Evolutionary conservation across 2,888 invertebrate species (phyloP).

Genomic region (Lampropteryx suffumata): DNA sequence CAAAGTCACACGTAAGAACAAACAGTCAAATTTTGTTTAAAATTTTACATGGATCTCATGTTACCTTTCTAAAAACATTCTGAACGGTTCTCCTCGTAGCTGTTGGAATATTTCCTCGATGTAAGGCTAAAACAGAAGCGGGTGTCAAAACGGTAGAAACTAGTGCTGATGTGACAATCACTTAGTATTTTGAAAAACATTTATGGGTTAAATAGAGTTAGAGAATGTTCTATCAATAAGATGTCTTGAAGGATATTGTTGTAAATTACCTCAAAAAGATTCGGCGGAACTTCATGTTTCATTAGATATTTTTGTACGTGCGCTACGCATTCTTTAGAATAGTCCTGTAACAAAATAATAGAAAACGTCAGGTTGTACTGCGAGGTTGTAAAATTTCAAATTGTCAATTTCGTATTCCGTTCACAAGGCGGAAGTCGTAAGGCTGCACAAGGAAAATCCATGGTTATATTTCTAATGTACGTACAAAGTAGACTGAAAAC

Average conservation of each 20-base stretch:
- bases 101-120: slow-evolving; percentile 99
- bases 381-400: slow-evolving; percentile 18
- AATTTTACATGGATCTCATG: neutral
- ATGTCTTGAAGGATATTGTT: neutral
- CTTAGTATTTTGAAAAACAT: neutral
- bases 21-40: neutral
- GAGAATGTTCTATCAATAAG: neutral
- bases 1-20: slow-evolving; percentile 39
- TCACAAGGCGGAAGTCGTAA: slow-evolving; percentile 23
- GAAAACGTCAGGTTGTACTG: slow-evolving; percentile 7
- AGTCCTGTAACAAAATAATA: slow-evolving; percentile 89
- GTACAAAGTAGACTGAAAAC: slow-evolving; percentile 1
- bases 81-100: slow-evolving; percentile 97
- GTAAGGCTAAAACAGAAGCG: slow-evolving; percentile 92
- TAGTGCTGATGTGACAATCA: neutral
- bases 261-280: slow-evolving; percentile 95
- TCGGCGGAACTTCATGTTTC: slow-evolving; percentile 98
- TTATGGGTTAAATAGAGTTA: too few relatives aligned
- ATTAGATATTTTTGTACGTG: slow-evolving; percentile 99
- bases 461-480: slow-evolving; percentile 15
- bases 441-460: slow-evolving; percentile 12
- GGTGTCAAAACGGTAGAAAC: too few relatives aligned
- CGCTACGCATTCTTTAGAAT: slow-evolving; percentile 98
- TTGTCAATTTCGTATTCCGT: slow-evolving; percentile 24
- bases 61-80: slow-evolving; percentile 99